These are phyloP conservation scores for Fragum whitleyi DNA, from an alignment of 2,888 invertebrate species.

Conservation along the genomic window DNA sequence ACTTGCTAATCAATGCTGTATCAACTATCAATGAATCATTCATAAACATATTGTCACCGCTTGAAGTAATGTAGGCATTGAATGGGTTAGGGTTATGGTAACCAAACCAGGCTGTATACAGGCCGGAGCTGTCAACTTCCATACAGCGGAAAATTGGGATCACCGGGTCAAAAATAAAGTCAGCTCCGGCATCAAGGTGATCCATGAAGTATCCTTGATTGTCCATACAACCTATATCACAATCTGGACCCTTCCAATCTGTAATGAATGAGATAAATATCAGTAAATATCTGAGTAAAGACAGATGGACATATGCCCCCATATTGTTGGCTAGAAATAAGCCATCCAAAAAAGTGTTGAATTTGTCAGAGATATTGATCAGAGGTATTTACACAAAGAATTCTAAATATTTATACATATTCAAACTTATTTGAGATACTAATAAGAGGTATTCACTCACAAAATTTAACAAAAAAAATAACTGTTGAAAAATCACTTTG, in stretches of 20 bases:
- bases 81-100: constrained; percentile 72
- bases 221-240: constrained; percentile 71
- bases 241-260: constrained; percentile 76
- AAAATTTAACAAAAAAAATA: too few species aligned
- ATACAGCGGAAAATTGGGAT: constrained; percentile 67
- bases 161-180: constrained; percentile 45
- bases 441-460: too few species aligned
- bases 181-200: constrained; percentile 55
- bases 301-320: too few species aligned
- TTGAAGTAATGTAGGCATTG: constrained; percentile 70
- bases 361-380: too few species aligned
- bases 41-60: constrained; percentile 63
- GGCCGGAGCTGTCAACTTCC: constrained; percentile 28
- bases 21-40: neutral
- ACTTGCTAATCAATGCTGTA: constrained; percentile 58
- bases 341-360: too few species aligned
- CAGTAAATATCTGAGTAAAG: too few species aligned
- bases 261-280: too few species aligned
- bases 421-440: too few species aligned
- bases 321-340: too few species aligned
- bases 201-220: constrained; percentile 72
- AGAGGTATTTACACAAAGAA: too few species aligned
- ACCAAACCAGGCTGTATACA: constrained; percentile 74
- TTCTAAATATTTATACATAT: too few species aligned
- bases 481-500: too few species aligned